phyloP scores from a whole-genome alignment of 2,888 invertebrate genomes.

The Molorchus minor region DNA sequence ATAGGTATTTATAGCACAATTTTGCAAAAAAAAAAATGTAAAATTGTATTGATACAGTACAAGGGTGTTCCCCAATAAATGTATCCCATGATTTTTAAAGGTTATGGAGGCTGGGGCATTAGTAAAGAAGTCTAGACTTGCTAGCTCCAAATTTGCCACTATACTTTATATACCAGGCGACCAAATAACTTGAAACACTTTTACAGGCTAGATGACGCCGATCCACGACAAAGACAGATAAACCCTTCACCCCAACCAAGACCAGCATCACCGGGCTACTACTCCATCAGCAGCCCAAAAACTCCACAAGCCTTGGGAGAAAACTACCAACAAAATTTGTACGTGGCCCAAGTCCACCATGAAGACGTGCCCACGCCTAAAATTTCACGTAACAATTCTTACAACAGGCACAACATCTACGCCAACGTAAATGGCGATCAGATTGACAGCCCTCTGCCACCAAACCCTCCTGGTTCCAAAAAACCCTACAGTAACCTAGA shows the following conservation, averaged over 20 bases:
- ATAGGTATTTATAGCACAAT: too few relatives aligned
- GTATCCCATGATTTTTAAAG: too few relatives aligned
- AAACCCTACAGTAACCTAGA: constrained; percentile 1
- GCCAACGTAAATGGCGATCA: not conserved
- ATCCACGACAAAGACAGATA: not conserved
- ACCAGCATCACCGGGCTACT: constrained; percentile 19
- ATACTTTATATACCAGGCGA: too few relatives aligned
- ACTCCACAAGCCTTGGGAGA: constrained; percentile 6
- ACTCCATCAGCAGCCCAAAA: constrained; percentile 12
- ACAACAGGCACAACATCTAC: constrained; percentile 5
- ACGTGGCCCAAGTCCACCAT: constrained; percentile 18
- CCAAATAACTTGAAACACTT: not conserved
- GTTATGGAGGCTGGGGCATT: too few relatives aligned
- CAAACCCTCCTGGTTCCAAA: not conserved
- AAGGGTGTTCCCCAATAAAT: too few relatives aligned
- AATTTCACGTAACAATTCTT: constrained; percentile 6
- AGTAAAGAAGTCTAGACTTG: too few relatives aligned
- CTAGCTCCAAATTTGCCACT: too few relatives aligned
- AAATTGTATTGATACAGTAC: too few relatives aligned
- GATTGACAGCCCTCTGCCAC: not conserved
- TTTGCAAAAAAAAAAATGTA: too few relatives aligned
- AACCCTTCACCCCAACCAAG: constrained; percentile 1
- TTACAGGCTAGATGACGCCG: constrained; percentile 5
- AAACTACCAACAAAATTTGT: constrained; percentile 23
- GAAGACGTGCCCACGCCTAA: constrained; percentile 4